phyloP scores from a whole-genome alignment of 1,140 invertebrate species.

The Amphibalanus amphitrite region DNA sequence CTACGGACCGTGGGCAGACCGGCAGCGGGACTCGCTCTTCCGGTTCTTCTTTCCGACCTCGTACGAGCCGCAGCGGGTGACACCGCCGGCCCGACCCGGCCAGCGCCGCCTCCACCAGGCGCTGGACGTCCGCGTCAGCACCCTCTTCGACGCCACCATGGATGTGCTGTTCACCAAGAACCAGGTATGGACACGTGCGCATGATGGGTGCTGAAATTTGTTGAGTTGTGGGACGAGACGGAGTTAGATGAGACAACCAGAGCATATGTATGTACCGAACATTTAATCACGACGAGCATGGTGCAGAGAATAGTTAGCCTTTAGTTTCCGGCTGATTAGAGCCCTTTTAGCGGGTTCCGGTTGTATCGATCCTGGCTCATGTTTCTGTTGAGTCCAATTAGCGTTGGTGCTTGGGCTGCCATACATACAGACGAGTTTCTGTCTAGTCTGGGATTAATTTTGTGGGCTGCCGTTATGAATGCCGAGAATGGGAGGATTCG shows the following conservation, averaged over 20 bases:
- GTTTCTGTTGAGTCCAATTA: no score
- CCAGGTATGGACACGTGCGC: conserved; percentile 32
- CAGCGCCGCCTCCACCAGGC: conserved; percentile 72
- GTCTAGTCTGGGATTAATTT: no score
- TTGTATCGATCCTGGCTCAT: no score
- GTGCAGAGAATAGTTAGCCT: no score
- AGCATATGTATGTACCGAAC: conserved; percentile 10
- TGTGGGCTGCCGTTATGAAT: no score
- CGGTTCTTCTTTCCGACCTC: conserved; percentile 92
- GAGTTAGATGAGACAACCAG: conserved; percentile 9
- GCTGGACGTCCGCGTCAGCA: conserved; percentile 80
- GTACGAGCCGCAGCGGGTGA: conserved; percentile 40
- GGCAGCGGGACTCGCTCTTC: conserved; percentile 85
- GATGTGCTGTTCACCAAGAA: conserved; percentile 93
- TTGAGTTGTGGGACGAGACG: no score
- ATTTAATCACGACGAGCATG: no score
- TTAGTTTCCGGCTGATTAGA: no score
- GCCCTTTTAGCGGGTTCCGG: no score
- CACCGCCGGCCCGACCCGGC: conserved; percentile 50
- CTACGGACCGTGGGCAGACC: conserved; percentile 82
- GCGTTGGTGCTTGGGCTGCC: no score
- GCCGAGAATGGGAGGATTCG: no score
- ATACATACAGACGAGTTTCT: no score
- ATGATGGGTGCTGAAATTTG: neutral
- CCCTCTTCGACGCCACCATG: conserved; percentile 76